A percentile compares a stretch with the other conserved stretches of the same genome.
phyloP scores from a whole-genome alignment of 2,797 vertebrate genomes.

The Notoglanidium macrostoma region DNA sequence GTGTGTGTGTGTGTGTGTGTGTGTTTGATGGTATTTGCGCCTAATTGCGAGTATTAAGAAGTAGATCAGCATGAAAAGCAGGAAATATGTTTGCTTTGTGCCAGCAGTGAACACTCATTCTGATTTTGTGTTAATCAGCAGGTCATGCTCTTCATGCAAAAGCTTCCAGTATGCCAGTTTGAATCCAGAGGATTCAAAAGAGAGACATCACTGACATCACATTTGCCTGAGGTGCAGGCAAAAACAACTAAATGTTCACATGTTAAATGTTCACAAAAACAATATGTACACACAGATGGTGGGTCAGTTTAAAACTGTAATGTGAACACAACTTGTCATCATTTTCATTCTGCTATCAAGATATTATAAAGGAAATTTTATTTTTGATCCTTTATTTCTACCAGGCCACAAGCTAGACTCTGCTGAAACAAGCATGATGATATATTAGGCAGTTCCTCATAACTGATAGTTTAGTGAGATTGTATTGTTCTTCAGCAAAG shows the following conservation, averaged over 20 bases:
- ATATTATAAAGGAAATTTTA: conserved; percentile 4
- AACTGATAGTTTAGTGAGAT: conserved; percentile 14
- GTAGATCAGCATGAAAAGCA: not conserved
- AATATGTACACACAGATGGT: not conserved
- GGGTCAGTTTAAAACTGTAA: not conserved
- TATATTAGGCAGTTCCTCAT: conserved; percentile 3
- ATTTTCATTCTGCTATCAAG: not conserved
- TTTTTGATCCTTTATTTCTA: not conserved
- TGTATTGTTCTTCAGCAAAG: conserved; percentile 16
- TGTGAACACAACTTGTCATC: not conserved
- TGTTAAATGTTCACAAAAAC: too few species aligned
- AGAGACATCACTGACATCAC: not conserved
- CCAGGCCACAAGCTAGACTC: not conserved
- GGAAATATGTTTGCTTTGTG: not conserved
- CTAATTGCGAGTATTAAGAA: conserved; percentile 1
- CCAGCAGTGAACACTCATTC: not conserved
- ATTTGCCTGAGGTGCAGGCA: not conserved
- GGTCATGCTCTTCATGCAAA: not conserved
- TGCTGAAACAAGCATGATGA: conserved; percentile 2
- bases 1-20: not conserved
- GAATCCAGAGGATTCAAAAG: conserved; percentile 8
- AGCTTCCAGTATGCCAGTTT: not conserved
- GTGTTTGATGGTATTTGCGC: not conserved
- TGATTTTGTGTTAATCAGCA: conserved; percentile 16
- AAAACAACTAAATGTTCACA: not conserved